phyloP scores from a whole-genome alignment of 1,140 invertebrate species.

The Pogonus chalceus region DNA sequence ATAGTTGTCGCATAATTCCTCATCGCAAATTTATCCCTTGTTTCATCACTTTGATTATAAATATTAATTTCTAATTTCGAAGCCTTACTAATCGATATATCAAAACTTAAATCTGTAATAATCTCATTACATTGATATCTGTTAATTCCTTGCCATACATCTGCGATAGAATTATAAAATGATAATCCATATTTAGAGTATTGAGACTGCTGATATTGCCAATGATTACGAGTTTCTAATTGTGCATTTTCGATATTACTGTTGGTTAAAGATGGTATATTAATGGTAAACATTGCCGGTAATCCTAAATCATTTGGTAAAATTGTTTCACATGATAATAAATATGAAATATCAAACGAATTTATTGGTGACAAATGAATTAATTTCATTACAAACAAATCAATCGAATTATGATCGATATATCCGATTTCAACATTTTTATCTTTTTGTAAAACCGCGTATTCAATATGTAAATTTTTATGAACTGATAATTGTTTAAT shows the following conservation, averaged over 20 bases:
- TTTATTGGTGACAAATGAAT: too few relatives aligned
- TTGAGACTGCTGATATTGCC: not conserved
- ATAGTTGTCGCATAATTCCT: slow-evolving; percentile 23
- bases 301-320: slow-evolving; percentile 1
- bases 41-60: slow-evolving; percentile 24
- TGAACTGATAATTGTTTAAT: not conserved
- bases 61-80: slow-evolving; percentile 25
- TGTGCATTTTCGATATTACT: not conserved
- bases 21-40: slow-evolving; percentile 26
- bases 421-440: not conserved
- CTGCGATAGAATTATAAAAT: slow-evolving; percentile 33
- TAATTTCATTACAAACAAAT: not conserved
- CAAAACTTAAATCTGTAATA: slow-evolving; percentile 25
- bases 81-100: slow-evolving; percentile 21
- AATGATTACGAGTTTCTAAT: not conserved
- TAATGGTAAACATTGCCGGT: not conserved
- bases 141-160: slow-evolving; percentile 32
- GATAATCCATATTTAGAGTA: slow-evolving; percentile 18
- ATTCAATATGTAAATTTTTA: not conserved
- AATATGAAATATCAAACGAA: not conserved
- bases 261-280: slow-evolving; percentile 8
- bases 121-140: slow-evolving; percentile 25
- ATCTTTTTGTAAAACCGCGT: not conserved
- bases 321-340: not conserved
- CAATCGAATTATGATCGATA: not conserved